Conservation (phyloP, 2,888 invertebrate genomes). For the Macrosiphum euphorbiae region DNA sequence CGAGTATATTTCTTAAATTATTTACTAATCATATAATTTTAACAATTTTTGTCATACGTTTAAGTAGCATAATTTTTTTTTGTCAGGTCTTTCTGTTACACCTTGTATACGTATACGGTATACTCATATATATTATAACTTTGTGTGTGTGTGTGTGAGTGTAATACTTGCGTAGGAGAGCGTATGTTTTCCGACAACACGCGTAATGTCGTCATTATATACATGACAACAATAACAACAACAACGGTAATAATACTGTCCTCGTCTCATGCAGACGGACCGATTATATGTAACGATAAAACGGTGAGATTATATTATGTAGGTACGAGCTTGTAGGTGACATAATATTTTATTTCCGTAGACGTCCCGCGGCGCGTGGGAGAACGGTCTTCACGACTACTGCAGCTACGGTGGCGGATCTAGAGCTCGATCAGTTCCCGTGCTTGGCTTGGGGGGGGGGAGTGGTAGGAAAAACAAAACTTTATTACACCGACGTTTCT, state of each 20-base stretch:
- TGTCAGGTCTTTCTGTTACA: too few relatives aligned
- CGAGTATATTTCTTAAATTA: too few relatives aligned
- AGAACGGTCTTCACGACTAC: constrained; percentile 7
- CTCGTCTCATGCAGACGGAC: not conserved
- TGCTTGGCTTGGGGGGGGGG: not conserved
- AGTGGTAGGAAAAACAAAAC: not conserved
- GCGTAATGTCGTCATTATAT: not conserved
- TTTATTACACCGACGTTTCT: not conserved
- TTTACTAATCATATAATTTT: too few relatives aligned
- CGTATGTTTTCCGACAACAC: not conserved
- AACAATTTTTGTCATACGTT: too few relatives aligned
- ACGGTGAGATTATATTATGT: not conserved
- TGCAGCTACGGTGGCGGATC: not conserved
- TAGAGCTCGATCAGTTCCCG: not conserved
- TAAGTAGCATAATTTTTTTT: too few relatives aligned
- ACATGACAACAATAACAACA: not conserved
- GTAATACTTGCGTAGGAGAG: not conserved
- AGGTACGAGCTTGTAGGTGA: constrained; percentile 22
- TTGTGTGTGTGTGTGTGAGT: not conserved
- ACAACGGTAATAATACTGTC: not conserved
- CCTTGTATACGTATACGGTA: too few relatives aligned
- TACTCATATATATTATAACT: too few relatives aligned
- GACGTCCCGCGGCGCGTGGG: constrained; percentile 56
- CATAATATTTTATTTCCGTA: not conserved
- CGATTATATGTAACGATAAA: constrained; percentile 2